A percentile compares a stretch with the other conserved stretches of the same genome.
phyloP scores from a whole-genome alignment of 2,113 vertebrate species.

The Petrocephalus microphthalmus region DNA sequence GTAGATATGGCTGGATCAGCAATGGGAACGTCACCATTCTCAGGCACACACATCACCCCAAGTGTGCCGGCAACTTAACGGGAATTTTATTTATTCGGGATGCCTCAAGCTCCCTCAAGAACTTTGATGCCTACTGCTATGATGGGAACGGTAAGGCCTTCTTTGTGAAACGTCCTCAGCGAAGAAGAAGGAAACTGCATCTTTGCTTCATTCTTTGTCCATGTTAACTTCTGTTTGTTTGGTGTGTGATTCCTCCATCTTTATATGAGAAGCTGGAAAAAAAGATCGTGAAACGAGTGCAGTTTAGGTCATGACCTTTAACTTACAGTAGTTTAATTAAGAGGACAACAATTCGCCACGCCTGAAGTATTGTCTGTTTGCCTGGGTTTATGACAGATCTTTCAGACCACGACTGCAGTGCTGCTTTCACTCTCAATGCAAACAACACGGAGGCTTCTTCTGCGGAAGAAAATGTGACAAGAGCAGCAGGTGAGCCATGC shows the following conservation, averaged over 20 bases:
- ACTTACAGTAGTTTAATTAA: not conserved
- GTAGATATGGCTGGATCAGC: slow-evolving; percentile 74
- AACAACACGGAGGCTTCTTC: not conserved
- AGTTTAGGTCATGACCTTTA: not conserved
- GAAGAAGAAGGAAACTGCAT: not conserved
- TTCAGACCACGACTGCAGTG: slow-evolving; percentile 3
- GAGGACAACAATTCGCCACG: not conserved
- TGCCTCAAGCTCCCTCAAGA: slow-evolving; percentile 17
- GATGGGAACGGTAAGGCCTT: slow-evolving; percentile 64
- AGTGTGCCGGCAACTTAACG: slow-evolving; percentile 68
- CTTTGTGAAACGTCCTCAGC: not conserved
- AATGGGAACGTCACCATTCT: slow-evolving; percentile 59
- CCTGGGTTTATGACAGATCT: slow-evolving; percentile 2
- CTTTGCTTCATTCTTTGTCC: not conserved
- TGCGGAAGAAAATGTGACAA: not conserved
- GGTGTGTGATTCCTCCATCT: not conserved
- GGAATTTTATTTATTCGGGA: slow-evolving; percentile 55
- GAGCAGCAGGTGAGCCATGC: not conserved
- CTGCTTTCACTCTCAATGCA: not conserved
- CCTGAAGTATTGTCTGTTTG: not conserved
- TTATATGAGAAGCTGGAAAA: not conserved
- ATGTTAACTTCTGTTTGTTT: not conserved
- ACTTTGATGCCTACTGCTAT: slow-evolving; percentile 75
- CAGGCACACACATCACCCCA: slow-evolving; percentile 54
- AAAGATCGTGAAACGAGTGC: not conserved